Evolutionary conservation across 2,113 vertebrate genomes (phyloP).

Genomic region (Phycodurus eques): DNA sequence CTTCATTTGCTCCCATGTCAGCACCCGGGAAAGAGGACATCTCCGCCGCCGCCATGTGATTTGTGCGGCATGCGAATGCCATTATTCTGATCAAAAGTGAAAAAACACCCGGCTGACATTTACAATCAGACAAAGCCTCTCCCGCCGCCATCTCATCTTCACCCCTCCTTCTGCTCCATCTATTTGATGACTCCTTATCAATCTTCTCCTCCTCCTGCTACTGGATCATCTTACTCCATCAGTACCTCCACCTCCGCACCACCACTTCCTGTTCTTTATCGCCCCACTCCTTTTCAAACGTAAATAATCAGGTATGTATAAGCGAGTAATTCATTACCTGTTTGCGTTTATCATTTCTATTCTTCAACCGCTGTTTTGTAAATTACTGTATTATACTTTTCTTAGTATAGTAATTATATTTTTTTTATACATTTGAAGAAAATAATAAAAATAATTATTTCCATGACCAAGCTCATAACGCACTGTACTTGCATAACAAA

Average conservation of each 20-base stretch:
- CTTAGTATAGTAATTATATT: too few species aligned
- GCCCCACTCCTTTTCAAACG: neutral
- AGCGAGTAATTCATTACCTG: too few species aligned
- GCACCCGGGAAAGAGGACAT: neutral
- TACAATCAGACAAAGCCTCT: slow-evolving; percentile 20
- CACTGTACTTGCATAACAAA: too few species aligned
- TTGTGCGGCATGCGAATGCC: slow-evolving; percentile 40
- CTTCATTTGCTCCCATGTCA: slow-evolving; percentile 41
- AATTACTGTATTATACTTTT: too few species aligned
- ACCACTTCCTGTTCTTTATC: neutral
- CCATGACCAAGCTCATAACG: too few species aligned
- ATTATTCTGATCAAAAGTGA: slow-evolving; percentile 51
- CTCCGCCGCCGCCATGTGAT: slow-evolving; percentile 33
- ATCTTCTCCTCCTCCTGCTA: slow-evolving; percentile 42
- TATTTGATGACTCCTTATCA: slow-evolving; percentile 41
- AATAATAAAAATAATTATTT: too few species aligned
- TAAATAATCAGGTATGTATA: neutral
- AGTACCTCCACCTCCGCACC: slow-evolving; percentile 30
- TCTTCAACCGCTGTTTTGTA: neutral
- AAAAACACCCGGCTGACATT: slow-evolving; percentile 47
- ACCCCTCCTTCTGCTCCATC: slow-evolving; percentile 16
- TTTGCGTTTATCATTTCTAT: neutral
- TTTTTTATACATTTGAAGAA: too few species aligned
- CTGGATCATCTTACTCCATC: slow-evolving; percentile 60
- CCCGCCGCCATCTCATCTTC: neutral